These are phyloP conservation scores for Haliaeetus leucogaster DNA, from an alignment of 2,113 vertebrate species.

Conservation along the genomic window DNA sequence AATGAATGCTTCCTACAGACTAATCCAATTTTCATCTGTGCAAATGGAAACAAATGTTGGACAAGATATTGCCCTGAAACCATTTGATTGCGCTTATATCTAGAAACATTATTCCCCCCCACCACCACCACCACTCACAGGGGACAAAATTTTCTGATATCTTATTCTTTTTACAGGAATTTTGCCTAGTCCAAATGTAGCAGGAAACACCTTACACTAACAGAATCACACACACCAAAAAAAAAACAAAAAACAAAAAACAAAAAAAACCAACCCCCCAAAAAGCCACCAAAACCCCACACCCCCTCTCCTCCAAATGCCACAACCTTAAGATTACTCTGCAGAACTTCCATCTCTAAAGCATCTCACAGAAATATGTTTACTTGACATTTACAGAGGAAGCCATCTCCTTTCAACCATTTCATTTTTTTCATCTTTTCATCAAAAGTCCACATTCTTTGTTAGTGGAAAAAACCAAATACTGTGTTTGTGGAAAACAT, in stretches of 20 bases:
- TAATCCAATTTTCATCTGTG: not conserved
- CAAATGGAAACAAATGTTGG: not conserved
- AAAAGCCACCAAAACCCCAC: not conserved
- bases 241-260: too few relatives aligned
- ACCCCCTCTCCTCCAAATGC: not conserved
- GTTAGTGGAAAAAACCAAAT: not conserved
- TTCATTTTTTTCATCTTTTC: not conserved
- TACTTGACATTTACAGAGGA: not conserved
- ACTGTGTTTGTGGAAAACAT: not conserved
- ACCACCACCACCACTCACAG: too few relatives aligned
- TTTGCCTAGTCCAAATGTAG: not conserved
- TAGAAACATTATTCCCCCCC: not conserved
- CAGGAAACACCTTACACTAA: not conserved
- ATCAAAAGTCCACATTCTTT: not conserved
- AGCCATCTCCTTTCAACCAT: not conserved
- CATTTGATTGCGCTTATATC: not conserved
- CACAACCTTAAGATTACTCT: not conserved
- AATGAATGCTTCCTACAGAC: not conserved
- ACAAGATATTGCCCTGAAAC: not conserved
- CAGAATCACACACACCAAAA: too few relatives aligned
- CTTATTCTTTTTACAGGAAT: not conserved
- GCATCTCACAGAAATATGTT: not conserved
- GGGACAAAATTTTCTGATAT: not conserved
- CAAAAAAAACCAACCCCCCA: not conserved
- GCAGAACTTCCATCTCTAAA: not conserved